Evolutionary conservation across 2,113 vertebrate species (phyloP), one percentile per base, ranked within the genome.

Genomic region (Callionymus lyra): DNA sequence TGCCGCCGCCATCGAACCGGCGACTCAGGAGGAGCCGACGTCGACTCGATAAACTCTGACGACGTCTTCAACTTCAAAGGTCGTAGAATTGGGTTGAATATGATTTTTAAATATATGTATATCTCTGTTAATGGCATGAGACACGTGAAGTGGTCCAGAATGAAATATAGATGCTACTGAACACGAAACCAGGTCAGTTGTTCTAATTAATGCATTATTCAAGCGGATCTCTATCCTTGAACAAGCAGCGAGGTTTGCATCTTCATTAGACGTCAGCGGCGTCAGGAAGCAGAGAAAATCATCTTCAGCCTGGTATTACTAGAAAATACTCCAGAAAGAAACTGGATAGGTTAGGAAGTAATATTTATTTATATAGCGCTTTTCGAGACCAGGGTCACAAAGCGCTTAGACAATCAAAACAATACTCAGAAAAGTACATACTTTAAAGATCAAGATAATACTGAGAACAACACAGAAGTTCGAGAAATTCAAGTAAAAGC

Each of bases 161-260:
- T 37, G 35, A 11, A 48, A 32, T n/a, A n/a, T n/a, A n/a, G n/a
- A n/a, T 46, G 38, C 45, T 14, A 42, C 40, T 39, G 40, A 72
- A 56, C 55, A 27, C 38, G 44, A 58, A 69, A 73, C 68, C 44
- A 66, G 70, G 59, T 54, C 51, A 59, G 52, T 41, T 10, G 14
- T 33, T 49, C 57, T 45, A 40, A 56, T 50, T 68, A 50, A 65
- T 72, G 57, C 31, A 76, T 79, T 69, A 77, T 68, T 70, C 56
- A 79, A 61, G 14, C 38, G 21, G 17, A 50, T 55, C 57, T 61
- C 45, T 63, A 51, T 58, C 69, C 74, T 65, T 72, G 64, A 72
- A 79, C 74, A 60, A 75, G 61, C 56, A 60, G 36, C 36, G 56
- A 48, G 51, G 59, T 69, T 66, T 58, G 37, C 52, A 53, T 72